Evolutionary conservation across 2,797 vertebrate genomes (phyloP), one percentile per base, ranked within the genome.

Genomic region (Meda fulgida): DNA sequence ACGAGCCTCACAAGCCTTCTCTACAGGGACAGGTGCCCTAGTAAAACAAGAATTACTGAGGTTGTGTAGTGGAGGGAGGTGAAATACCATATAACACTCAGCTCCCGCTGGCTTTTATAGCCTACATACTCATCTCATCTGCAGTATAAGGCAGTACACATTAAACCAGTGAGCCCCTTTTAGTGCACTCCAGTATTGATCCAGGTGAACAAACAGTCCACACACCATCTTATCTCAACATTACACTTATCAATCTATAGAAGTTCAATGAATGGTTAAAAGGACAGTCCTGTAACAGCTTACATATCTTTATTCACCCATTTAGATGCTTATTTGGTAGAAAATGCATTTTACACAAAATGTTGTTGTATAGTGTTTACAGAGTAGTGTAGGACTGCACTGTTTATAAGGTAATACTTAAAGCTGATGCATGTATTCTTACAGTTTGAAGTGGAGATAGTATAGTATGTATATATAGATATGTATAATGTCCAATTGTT

Each of bases 1-100:
- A 88, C 88, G 84, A 89, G 88, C 88, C 89, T 88, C 90, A 79
- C 19, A 83, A 88, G 88, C 87, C 83, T 84, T 83, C 88, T 88
- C 86, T 75, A 16, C 55, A 80, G 89, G 85, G 89, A 88, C 87
- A 85, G 84, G 84, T 89, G 86, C 86, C 79, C 77, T 83, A 81
- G 85, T 88, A 85, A 85, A 89, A 84, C 36, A 77, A 78, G 85
- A 85, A 78, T 80, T 87, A 87, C 81, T 26, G 69, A 43, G 60
- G 65, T 46, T 79, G 80, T 38, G 66, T 40, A 70, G 46, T 40
- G 55, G n/a, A 63, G 67, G 63, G 75, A 87, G 70, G 40, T 80
- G 86, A 87, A 87, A 87, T 83, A 88, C 83, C 77, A 72, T 80
- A 55, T 79, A 80, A 73, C 43, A 63, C 84, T 73, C 31, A 85